phyloP scores from a whole-genome alignment of 2,113 vertebrate genomes.

The Tursiops truncatus region DNA sequence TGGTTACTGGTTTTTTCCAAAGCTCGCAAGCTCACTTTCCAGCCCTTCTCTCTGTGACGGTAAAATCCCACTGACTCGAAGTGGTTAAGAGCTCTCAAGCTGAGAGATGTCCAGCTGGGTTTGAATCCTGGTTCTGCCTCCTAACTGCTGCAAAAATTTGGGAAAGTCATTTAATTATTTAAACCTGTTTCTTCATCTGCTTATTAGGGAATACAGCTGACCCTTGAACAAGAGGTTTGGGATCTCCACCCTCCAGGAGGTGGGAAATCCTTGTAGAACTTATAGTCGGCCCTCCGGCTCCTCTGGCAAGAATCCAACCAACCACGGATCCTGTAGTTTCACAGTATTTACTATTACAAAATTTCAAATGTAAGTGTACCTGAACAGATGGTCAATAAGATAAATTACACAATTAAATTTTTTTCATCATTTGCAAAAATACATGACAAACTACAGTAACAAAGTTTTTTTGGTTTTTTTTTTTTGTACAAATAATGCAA shows the following conservation, averaged over 20 bases:
- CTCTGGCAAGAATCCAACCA: neutral
- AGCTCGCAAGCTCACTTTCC: neutral
- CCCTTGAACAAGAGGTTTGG: neutral
- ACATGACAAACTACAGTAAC: neutral
- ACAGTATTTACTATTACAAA: neutral
- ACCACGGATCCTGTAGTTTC: neutral
- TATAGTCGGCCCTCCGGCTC: accelerated
- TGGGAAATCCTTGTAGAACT: neutral
- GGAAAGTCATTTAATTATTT: neutral
- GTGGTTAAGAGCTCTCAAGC: neutral
- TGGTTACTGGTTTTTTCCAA: neutral
- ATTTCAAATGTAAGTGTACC: neutral
- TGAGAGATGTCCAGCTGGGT: neutral
- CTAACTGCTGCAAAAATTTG: neutral
- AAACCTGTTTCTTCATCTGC: neutral
- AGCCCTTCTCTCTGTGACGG: neutral
- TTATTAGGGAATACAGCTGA: neutral
- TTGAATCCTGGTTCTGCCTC: neutral
- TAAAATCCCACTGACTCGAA: neutral
- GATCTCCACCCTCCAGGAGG: neutral
- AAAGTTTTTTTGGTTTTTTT: neutral
- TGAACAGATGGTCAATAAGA: neutral
- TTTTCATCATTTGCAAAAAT: neutral
- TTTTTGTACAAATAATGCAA: neutral
- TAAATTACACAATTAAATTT: neutral